Conservation (phyloP, 2,113 vertebrate species). For the Anolis sagrei region DNA sequence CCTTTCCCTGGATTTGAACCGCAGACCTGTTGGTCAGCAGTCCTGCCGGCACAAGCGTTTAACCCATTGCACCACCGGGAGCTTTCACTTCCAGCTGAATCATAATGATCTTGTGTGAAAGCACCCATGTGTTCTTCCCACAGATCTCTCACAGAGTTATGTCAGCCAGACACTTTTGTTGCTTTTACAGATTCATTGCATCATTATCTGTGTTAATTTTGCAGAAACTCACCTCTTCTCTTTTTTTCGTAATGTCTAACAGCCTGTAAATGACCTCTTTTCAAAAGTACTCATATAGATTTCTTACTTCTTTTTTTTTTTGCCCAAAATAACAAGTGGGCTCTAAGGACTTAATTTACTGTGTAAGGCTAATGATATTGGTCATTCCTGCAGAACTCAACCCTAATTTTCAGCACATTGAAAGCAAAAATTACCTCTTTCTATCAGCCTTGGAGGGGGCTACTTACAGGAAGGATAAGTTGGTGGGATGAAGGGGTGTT, state of each 20-base stretch:
- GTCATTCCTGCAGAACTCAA: background rate
- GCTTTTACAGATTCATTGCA: conserved; percentile 14
- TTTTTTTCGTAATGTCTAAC: background rate
- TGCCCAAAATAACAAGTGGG: background rate
- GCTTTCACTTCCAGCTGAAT: background rate
- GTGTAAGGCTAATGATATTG: conserved; percentile 34
- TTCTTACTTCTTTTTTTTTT: background rate
- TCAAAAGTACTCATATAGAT: background rate
- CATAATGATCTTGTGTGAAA: background rate
- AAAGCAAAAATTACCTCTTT: background rate
- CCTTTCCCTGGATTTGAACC: no score
- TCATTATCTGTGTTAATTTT: background rate
- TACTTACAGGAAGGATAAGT: background rate
- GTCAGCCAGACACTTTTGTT: background rate
- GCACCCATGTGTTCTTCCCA: background rate
- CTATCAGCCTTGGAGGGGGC: background rate
- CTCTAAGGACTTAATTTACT: background rate
- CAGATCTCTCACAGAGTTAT: background rate
- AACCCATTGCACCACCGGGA: no score
- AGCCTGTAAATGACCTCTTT: background rate
- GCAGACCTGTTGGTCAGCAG: no score
- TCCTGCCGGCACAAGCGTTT: no score
- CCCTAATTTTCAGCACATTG: background rate
- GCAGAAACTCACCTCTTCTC: background rate
- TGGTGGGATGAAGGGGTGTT: no score